A percentile compares a stretch with the other conserved stretches of the same genome.
These are phyloP conservation scores for Eupithecia centaureata DNA, from an alignment of 2,888 invertebrate species.

Conservation along the genomic window DNA sequence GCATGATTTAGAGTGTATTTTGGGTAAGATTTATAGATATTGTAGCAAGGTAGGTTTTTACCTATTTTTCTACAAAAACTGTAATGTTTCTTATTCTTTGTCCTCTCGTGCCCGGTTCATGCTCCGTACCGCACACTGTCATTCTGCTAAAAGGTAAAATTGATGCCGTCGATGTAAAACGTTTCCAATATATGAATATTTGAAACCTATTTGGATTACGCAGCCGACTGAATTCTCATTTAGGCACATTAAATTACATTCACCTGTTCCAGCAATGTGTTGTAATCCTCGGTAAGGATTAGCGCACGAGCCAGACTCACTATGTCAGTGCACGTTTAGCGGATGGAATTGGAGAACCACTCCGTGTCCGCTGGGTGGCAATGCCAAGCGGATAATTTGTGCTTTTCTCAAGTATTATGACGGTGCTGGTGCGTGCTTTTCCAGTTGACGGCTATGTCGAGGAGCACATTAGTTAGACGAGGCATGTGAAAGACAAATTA, in stretches of 20 bases:
- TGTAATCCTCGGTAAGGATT: slow-evolving; percentile 45
- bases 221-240: slow-evolving; percentile 37
- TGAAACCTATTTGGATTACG: slow-evolving; percentile 57
- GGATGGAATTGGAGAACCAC: background rate
- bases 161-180: background rate
- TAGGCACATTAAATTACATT: slow-evolving; percentile 54
- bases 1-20: no score
- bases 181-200: slow-evolving; percentile 47
- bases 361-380: background rate
- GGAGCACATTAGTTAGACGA: no score
- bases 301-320: slow-evolving; percentile 6
- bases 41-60: no score
- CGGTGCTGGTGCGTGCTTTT: background rate
- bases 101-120: no score
- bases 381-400: background rate
- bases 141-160: no score
- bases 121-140: no score
- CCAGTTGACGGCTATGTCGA: background rate
- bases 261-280: slow-evolving; percentile 44
- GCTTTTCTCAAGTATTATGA: background rate
- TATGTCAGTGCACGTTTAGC: slow-evolving; percentile 10
- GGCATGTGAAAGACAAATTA: no score
- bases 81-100: no score
- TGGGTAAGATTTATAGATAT: no score
- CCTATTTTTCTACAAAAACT: no score